Percentiles rank a stretch among this genome's conserved stretches.
These are phyloP conservation scores for Phrynocephalus vlangalii DNA, from an alignment of 2,797 vertebrate genomes.

Conservation along the genomic window DNA sequence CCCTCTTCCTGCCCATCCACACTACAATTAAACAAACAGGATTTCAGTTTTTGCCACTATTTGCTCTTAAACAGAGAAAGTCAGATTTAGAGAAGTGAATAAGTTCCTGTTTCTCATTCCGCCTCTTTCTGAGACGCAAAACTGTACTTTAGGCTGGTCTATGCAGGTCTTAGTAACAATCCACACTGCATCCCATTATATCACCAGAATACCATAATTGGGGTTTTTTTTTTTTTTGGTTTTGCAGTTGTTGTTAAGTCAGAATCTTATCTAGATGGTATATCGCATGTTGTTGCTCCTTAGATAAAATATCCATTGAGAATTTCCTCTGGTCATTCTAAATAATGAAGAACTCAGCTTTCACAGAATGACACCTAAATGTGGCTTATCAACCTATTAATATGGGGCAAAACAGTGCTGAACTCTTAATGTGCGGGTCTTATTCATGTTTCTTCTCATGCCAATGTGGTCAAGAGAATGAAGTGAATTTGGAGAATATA, in stretches of 20 bases:
- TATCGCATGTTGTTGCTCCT: background rate
- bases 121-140: background rate
- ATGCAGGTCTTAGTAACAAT: background rate
- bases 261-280: background rate
- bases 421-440: slow-evolving; percentile 32
- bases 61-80: background rate
- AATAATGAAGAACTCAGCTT: background rate
- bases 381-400: slow-evolving; percentile 48
- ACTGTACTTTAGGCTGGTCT: background rate
- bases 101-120: background rate
- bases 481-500: slow-evolving; percentile 65
- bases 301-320: slow-evolving; percentile 15
- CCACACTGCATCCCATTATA: background rate
- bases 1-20: too few relatives aligned
- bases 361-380: slow-evolving; percentile 31
- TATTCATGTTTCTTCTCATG: slow-evolving; percentile 50
- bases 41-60: background rate
- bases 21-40: background rate
- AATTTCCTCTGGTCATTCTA: slow-evolving; percentile 34
- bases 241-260: background rate
- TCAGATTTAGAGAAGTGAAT: background rate
- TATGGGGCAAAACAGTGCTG: slow-evolving; percentile 55
- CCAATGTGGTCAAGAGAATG: slow-evolving; percentile 47
- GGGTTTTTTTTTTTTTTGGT: too few relatives aligned
- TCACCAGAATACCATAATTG: background rate